Percentiles rank a stretch among this genome's conserved stretches.
Evolutionary conservation across 2,888 invertebrate species (phyloP).

Genomic region (Carcina quercana): DNA sequence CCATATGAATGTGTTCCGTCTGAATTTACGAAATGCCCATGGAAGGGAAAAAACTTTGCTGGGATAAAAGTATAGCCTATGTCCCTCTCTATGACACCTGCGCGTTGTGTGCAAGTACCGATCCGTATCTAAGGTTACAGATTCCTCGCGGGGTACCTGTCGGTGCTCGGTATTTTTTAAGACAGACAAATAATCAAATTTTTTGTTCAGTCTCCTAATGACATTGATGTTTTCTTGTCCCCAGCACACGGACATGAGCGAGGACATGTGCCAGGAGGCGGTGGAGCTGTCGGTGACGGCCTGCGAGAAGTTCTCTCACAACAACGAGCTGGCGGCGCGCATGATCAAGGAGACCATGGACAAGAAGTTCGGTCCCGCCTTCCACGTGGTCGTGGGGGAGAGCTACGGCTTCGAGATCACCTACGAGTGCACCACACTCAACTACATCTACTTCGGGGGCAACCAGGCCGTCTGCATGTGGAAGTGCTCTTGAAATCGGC

Average conservation of each 20-base stretch:
- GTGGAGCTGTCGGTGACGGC: slow-evolving; percentile 94
- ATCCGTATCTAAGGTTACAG: too few relatives aligned
- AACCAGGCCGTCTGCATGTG: slow-evolving; percentile 91
- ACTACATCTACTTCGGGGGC: slow-evolving; percentile 94
- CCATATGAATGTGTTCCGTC: too few relatives aligned
- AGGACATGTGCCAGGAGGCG: slow-evolving; percentile 93
- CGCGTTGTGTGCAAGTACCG: too few relatives aligned
- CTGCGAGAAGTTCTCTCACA: slow-evolving; percentile 91
- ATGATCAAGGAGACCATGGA: slow-evolving; percentile 97
- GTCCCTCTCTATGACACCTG: too few relatives aligned
- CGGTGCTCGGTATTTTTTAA: too few relatives aligned
- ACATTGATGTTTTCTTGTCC: slow-evolving; percentile 23
- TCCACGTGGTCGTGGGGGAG: slow-evolving; percentile 97
- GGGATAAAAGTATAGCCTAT: too few relatives aligned
- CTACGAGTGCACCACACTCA: slow-evolving; percentile 89
- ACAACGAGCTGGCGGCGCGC: slow-evolving; percentile 92
- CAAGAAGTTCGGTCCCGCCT: slow-evolving; percentile 95
- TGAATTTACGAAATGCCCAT: too few relatives aligned
- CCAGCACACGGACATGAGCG: slow-evolving; percentile 94
- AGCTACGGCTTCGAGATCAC: slow-evolving; percentile 95
- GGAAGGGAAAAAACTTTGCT: too few relatives aligned
- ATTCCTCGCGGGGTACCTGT: too few relatives aligned
- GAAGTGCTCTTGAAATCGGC: slow-evolving; percentile 83
- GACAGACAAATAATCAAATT: too few relatives aligned
- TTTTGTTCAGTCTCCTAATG: too few relatives aligned